Percentiles rank a stretch among this genome's conserved stretches.
Evolutionary conservation across 1,140 invertebrate genomes (phyloP).

Genomic region (Drosophila repletoides): DNA sequence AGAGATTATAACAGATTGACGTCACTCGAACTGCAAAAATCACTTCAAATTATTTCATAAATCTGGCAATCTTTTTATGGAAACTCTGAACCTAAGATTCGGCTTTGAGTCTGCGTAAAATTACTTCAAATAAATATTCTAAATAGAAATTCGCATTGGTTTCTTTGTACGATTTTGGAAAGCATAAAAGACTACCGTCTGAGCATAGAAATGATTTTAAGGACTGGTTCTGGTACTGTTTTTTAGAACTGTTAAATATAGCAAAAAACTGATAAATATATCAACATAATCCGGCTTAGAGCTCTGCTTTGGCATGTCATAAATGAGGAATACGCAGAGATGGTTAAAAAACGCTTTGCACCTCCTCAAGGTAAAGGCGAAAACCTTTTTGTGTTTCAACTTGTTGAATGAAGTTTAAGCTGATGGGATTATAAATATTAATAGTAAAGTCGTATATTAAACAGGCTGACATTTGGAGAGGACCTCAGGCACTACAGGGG

Average conservation of each 20-base stretch:
- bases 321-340: background rate
- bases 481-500: too few species aligned
- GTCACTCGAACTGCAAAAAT: background rate
- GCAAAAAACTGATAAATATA: background rate
- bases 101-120: too few species aligned
- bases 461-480: background rate
- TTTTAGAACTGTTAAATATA: background rate
- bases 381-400: background rate
- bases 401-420: background rate
- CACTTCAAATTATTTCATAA: background rate
- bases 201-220: background rate
- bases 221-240: background rate
- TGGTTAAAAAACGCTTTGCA: background rate
- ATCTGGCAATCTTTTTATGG: too few species aligned
- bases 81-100: too few species aligned
- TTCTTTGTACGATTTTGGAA: too few species aligned
- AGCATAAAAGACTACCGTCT: too few species aligned
- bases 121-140: too few species aligned
- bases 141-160: too few species aligned
- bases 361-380: background rate
- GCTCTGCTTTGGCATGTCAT: background rate
- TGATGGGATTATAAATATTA: conserved; percentile 17
- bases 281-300: too few species aligned
- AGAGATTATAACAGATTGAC: background rate
- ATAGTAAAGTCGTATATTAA: background rate